Conservation (phyloP, 2,113 vertebrate genomes). For the Poeciliopsis turrubarensis region DNA sequence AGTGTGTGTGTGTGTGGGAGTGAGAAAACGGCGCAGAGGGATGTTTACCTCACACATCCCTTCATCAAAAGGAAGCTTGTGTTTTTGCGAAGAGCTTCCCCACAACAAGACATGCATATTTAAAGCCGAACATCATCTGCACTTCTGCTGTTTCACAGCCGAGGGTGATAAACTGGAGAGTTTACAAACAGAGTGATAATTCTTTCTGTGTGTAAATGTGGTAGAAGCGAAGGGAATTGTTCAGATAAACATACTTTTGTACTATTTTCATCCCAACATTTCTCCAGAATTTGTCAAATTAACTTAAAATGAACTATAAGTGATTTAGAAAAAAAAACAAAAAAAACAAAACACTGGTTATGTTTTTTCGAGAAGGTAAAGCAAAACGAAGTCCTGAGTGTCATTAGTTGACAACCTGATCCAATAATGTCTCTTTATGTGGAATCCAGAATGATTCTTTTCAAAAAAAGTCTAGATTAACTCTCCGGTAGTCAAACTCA, state of each 20-base stretch:
- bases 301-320: not conserved
- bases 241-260: not conserved
- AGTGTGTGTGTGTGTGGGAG: constrained; percentile 35
- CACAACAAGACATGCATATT: constrained; percentile 14
- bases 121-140: constrained; percentile 3
- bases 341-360: no score
- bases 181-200: not conserved
- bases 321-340: not conserved
- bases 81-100: no score
- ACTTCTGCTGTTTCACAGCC: not conserved
- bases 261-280: not conserved
- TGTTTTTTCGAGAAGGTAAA: not conserved
- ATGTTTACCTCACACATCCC: constrained; percentile 49
- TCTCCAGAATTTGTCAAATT: not conserved
- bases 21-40: constrained; percentile 13
- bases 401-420: no score
- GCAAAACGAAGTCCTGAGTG: no score
- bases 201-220: not conserved
- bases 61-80: constrained; percentile 20
- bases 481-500: no score
- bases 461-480: not conserved
- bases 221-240: not conserved
- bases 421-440: no score
- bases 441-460: not conserved
- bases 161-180: not conserved